A percentile compares a stretch with the other conserved stretches of the same genome.
Evolutionary conservation across 2,113 vertebrate genomes (phyloP).

Genomic region (Semicossyphus pulcher): DNA sequence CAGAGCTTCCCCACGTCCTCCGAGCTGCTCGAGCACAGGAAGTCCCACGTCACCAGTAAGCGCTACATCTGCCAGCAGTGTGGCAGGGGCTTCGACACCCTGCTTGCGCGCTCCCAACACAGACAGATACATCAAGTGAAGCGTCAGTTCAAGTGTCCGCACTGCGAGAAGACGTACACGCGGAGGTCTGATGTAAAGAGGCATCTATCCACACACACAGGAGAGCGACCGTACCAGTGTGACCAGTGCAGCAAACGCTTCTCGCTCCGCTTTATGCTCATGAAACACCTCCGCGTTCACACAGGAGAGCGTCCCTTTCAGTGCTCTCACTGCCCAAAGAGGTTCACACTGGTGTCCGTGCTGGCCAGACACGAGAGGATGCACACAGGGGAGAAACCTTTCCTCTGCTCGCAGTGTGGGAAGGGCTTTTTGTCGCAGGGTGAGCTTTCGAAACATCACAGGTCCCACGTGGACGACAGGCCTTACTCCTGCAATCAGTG

Average conservation of each 20-base stretch:
- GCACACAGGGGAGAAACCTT: conserved; percentile 83
- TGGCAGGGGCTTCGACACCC: conserved; percentile 76
- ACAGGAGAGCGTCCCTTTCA: conserved; percentile 77
- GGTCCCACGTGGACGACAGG: conserved; percentile 80
- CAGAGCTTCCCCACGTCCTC: conserved; percentile 57
- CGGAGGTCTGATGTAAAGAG: conserved; percentile 80
- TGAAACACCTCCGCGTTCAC: conserved; percentile 78
- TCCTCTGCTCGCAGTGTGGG: conserved; percentile 84
- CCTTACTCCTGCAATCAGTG: conserved; percentile 81
- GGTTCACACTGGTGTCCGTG: conserved; percentile 79
- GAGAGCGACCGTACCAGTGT: conserved; percentile 80
- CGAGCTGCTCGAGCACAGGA: conserved; percentile 74
- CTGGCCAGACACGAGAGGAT: conserved; percentile 80
- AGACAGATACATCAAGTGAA: conserved; percentile 73
- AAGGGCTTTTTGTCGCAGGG: conserved; percentile 86
- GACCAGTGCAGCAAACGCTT: conserved; percentile 77
- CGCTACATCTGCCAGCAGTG: conserved; percentile 78
- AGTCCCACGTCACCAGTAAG: conserved; percentile 64
- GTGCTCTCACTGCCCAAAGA: conserved; percentile 79
- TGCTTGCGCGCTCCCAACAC: conserved; percentile 76
- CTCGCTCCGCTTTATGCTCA: conserved; percentile 82
- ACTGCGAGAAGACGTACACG: conserved; percentile 82
- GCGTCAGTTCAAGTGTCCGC: conserved; percentile 76
- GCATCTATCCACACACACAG: conserved; percentile 76
- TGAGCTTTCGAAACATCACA: conserved; percentile 83